phyloP scores from a whole-genome alignment of 2,888 invertebrate species.

The Acleris holmiana region DNA sequence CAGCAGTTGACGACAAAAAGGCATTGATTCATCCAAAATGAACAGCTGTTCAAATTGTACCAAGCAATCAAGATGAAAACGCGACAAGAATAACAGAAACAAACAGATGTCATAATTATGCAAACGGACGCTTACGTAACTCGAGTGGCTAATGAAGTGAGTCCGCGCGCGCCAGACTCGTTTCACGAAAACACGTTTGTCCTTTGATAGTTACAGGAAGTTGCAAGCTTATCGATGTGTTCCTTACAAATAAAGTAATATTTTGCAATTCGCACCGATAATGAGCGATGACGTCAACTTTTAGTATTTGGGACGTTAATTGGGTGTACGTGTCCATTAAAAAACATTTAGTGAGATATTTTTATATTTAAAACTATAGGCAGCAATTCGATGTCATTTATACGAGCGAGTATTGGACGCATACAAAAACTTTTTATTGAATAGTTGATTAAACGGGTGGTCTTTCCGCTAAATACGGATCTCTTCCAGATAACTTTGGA shows the following conservation, averaged over 20 bases:
- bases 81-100: too few relatives aligned
- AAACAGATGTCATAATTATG: conserved; percentile 1
- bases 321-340: background rate
- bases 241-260: conserved; percentile 11
- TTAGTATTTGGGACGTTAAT: background rate
- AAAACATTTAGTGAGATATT: background rate
- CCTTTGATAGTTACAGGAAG: conserved; percentile 25
- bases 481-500: too few relatives aligned
- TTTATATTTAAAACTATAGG: background rate
- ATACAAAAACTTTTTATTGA: too few relatives aligned
- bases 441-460: too few relatives aligned
- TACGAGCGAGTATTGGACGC: too few relatives aligned
- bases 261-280: conserved; percentile 10
- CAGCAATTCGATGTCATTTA: too few relatives aligned
- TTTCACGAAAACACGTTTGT: conserved; percentile 8
- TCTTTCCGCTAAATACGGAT: too few relatives aligned
- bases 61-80: too few relatives aligned
- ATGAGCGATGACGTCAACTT: background rate
- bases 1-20: too few relatives aligned
- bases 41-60: too few relatives aligned
- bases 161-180: conserved; percentile 18
- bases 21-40: too few relatives aligned
- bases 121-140: background rate
- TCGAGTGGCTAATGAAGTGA: conserved; percentile 10
- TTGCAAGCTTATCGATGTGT: conserved; percentile 19